These are phyloP conservation scores for Orientallactaga sibirica DNA, from an alignment of 2,797 vertebrate species.

Conservation along the genomic window DNA sequence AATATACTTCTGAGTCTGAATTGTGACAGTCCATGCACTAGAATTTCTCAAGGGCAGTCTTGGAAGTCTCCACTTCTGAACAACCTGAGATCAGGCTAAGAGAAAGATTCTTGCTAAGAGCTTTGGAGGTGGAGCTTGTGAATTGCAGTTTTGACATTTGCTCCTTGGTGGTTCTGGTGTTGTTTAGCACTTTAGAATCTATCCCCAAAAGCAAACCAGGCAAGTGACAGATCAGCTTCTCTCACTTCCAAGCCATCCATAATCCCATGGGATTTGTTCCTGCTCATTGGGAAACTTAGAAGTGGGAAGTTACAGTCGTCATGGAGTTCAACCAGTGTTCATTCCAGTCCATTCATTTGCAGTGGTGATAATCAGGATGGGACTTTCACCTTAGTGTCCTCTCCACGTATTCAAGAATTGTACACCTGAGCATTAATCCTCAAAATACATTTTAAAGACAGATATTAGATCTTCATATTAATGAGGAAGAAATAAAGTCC, in stretches of 20 bases:
- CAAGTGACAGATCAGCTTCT: background rate
- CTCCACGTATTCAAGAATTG: background rate
- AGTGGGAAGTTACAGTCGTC: background rate
- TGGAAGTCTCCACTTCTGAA: background rate
- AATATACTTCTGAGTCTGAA: background rate
- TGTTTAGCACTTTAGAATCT: background rate
- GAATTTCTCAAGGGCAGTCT: background rate
- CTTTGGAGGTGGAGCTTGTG: background rate
- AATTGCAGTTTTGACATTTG: background rate
- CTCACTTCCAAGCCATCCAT: background rate
- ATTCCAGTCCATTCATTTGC: background rate
- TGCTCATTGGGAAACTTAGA: background rate
- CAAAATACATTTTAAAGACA: background rate
- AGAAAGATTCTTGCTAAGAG: background rate
- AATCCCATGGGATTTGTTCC: background rate
- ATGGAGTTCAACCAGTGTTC: background rate
- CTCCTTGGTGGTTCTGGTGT: background rate
- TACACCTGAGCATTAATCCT: background rate
- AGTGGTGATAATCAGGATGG: too few species aligned
- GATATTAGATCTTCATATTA: background rate
- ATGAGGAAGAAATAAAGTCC: background rate
- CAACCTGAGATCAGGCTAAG: background rate
- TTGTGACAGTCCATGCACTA: background rate
- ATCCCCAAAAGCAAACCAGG: background rate
- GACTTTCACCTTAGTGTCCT: background rate